Evolutionary conservation across 2,888 invertebrate genomes (phyloP).

Genomic region (Metellina segmentata): DNA sequence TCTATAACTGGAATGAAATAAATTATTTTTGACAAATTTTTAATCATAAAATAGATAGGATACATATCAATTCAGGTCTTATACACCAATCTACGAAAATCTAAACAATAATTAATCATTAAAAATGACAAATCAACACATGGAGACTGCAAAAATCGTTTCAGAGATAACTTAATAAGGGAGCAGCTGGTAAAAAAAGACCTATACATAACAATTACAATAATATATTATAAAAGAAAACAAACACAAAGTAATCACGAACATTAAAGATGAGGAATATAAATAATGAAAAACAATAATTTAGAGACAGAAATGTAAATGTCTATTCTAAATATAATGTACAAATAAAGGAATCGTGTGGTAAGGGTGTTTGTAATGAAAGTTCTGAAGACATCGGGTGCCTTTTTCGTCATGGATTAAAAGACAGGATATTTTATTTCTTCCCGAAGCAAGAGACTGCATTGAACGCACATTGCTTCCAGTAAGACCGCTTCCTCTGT

Average conservation of each 20-base stretch:
- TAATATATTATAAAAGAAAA: not conserved
- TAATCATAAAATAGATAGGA: constrained; percentile 41
- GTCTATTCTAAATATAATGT: constrained; percentile 43
- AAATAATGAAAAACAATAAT: not conserved
- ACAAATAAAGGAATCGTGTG: constrained; percentile 13
- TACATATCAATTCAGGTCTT: constrained; percentile 1
- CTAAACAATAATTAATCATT: not conserved
- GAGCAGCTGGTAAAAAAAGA: not conserved
- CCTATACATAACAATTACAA: not conserved
- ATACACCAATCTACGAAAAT: not conserved
- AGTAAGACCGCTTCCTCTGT: constrained; percentile 83
- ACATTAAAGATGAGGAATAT: not conserved
- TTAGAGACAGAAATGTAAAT: not conserved
- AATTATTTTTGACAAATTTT: constrained; percentile 27
- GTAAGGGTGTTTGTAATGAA: not conserved
- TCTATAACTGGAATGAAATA: not conserved
- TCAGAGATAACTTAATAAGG: not conserved
- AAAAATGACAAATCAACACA: not conserved
- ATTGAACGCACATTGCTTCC: constrained; percentile 84
- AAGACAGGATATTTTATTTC: constrained; percentile 69
- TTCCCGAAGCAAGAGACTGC: constrained; percentile 84
- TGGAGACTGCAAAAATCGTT: not conserved
- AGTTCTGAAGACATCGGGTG: not conserved
- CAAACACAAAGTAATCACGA: not conserved
- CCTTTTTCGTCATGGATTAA: not conserved